Base-by-base conservation (phyloP, 2,797 vertebrate species). In the Dendrocincla tyrannina region DNA sequence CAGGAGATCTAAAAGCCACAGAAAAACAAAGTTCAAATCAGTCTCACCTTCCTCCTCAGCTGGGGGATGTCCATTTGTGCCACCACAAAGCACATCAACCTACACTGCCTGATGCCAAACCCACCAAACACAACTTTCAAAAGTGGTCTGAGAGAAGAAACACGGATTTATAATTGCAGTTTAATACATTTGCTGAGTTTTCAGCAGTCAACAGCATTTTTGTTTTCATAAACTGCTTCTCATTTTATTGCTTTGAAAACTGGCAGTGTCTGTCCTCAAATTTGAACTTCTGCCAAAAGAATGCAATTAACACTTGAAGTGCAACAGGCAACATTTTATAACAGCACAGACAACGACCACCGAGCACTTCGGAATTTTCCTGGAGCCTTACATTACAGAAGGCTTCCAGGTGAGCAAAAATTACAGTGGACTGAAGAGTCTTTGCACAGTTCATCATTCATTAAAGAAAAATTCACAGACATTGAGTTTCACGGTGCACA, bases 71-170 rank as follows among this genome's bases (percentile, higher is more conserved):
- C 55, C 30, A 4, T 49, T 58, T 69, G 42, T 82, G 63, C 5
- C 63, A 30, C 42, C n/a, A 11, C 27, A 60, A 39, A 64, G 55
- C 32, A 4, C 11, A 27, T 0, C 0, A 0, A 16, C 7, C 62
- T 22, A 6, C 2, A 5, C 7, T 37, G 42, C 16, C 42, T 0
- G 0, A 50, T 35, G 27, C 10, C 72, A 78, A 80, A 86, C 1
- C 23, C 62, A 53, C 44, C 6, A 22, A 52, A 39, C 52, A 35
- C 8, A 16, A 5, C 18, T 58, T 37, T 60, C 23, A 41, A 46
- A 79, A 5, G 0, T 13, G 22, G 7, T 24, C 33, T 1, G 8
- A 81, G n/a, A 75, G 42, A 32, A 64, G 33, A 82, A 91, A 20
- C 4, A 19, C 7, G 66, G 27, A 41, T 41, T 46, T 33, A 33